phyloP scores from a whole-genome alignment of 2,888 invertebrate genomes.

The Drosophila borborema region DNA sequence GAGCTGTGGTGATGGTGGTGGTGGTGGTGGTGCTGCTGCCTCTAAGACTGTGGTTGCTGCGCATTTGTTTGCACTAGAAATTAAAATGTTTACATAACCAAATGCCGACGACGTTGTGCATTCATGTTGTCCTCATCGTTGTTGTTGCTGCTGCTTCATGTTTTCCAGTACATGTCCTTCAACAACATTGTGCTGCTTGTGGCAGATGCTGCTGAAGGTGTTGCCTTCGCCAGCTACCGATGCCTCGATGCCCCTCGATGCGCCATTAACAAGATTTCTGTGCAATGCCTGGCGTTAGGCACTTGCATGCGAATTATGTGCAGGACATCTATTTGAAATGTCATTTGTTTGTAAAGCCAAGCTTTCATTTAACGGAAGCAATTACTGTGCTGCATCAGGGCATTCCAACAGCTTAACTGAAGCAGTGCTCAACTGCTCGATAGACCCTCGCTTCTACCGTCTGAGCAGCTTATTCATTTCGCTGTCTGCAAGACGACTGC shows the following conservation, averaged over 20 bases:
- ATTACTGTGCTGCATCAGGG: constrained; percentile 32
- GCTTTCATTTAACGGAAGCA: constrained; percentile 47
- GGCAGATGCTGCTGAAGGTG: constrained; percentile 53
- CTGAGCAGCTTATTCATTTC: constrained; percentile 44
- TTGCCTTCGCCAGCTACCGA: constrained; percentile 31
- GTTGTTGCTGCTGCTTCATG: constrained; percentile 28
- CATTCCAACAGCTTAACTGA: neutral
- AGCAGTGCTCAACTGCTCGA: neutral
- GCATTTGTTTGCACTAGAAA: constrained; percentile 77
- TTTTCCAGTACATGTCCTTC: constrained; percentile 55
- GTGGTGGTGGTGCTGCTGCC: neutral
- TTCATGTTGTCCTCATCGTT: constrained; percentile 59
- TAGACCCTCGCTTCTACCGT: constrained; percentile 11
- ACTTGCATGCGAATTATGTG: constrained; percentile 39
- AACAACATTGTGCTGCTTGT: constrained; percentile 51
- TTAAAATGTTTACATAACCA: constrained; percentile 79
- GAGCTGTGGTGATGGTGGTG: neutral
- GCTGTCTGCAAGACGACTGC: constrained; percentile 44
- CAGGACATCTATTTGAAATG: constrained; percentile 38
- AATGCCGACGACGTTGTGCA: constrained; percentile 72
- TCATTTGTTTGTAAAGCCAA: constrained; percentile 45
- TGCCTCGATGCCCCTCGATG: constrained; percentile 10
- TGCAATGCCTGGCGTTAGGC: constrained; percentile 49
- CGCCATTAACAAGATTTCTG: constrained; percentile 26
- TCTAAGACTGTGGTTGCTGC: constrained; percentile 59